Evolutionary conservation across 2,888 invertebrate species (phyloP), one percentile per base, ranked within the genome.

Genomic region (Hoplodrina ambigua): DNA sequence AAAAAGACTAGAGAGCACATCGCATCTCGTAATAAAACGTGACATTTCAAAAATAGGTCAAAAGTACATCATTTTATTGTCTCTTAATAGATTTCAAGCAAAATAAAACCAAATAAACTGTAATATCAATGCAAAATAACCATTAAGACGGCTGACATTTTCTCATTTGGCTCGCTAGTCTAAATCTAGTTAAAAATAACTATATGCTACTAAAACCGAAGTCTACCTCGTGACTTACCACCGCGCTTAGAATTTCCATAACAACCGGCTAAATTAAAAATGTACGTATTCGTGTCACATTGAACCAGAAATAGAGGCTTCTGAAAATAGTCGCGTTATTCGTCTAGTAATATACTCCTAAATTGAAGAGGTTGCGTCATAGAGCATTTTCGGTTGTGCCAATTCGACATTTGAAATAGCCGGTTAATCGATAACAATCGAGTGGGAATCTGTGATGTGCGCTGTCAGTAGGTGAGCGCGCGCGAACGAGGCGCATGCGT

Each of bases 401-500:
- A 30, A 33, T 52, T 64, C 59, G 73, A 72, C 86, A 75, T 87
- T 83, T 72, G 73, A 91, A 88, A 84, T 79, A 64, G 90, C 66
- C 86, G 93, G 82, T 49, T 90, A 79, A 82, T 84, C 81, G 80
- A 87, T 85, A 85, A 85, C 86, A 86, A 85, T 83, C 78, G 83
- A 77, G 73, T 77, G 72, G 66, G 80, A 81, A 86, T 84, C 85
- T 87, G 83, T 86, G 81, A 82, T 80, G 83, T 69, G 68, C 75
- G 69, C 80, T 89, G 91, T 89, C 91, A 91, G 93, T 93, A 83
- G 85, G 78, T 82, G 86, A 86, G 82, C 86, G 92, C 89, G 92
- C 92, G 92, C 90, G 90, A 84, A 73, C 82, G 82, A 71, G 72
- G 88, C 92, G 93, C 92, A 90, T 91, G 91, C 90, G 92, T 89